Evolutionary conservation across 2,797 vertebrate species (phyloP).

Genomic region (Phalanger gymnotis): DNA sequence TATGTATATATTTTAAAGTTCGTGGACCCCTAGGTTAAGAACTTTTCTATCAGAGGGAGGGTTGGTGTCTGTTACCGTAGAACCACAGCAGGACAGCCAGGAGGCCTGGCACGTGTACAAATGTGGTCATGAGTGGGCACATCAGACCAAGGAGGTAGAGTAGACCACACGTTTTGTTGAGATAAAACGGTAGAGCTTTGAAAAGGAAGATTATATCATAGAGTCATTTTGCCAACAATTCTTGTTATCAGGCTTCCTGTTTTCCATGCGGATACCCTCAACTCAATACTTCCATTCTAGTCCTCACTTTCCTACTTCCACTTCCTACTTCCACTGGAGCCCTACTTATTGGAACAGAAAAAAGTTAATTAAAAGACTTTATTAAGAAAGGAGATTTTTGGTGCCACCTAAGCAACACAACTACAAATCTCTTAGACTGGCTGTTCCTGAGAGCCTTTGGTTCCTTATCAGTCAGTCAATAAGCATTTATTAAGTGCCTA

Average conservation of each 20-base stretch:
- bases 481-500: background rate
- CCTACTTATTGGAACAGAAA: too few relatives aligned
- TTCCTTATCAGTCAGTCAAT: background rate
- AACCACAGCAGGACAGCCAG: background rate
- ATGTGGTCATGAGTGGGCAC: background rate
- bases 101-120: background rate
- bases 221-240: background rate
- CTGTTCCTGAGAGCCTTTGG: background rate
- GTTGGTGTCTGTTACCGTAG: background rate
- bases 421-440: background rate
- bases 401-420: too few relatives aligned
- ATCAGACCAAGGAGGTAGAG: background rate
- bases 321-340: too few relatives aligned
- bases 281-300: background rate
- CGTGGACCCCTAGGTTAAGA: background rate
- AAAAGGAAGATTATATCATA: background rate
- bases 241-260: background rate
- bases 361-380: too few relatives aligned
- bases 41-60: background rate
- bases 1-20: background rate
- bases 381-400: too few relatives aligned
- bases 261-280: background rate
- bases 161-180: background rate
- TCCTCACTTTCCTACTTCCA: background rate
- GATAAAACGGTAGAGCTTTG: background rate